Evolutionary conservation across 2,113 vertebrate genomes (phyloP).

Genomic region (Corythaeola cristata): DNA sequence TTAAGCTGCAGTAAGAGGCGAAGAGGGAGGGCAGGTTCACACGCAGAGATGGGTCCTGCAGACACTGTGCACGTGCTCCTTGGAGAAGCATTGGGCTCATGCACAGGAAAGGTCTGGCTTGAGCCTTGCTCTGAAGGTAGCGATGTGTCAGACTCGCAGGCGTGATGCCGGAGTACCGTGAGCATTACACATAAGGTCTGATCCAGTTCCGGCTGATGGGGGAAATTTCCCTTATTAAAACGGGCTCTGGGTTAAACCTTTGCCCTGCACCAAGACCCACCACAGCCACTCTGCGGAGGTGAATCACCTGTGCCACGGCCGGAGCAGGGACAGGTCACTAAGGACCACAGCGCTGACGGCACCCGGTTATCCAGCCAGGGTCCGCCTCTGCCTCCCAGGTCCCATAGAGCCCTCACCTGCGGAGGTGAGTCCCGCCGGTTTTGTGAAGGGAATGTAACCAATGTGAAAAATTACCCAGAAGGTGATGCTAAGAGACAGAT

Average conservation of each 20-base stretch:
- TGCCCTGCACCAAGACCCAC: fast-evolving
- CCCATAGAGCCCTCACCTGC: not conserved
- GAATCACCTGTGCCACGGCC: not conserved
- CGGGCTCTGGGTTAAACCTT: not conserved
- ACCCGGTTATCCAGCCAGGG: fast-evolving
- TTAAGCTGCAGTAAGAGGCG: not conserved
- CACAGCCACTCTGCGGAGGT: not conserved
- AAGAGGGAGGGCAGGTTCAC: not conserved
- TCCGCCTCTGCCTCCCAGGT: not conserved
- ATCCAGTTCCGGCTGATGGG: not conserved
- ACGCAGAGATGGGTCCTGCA: not conserved
- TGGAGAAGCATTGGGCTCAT: not conserved
- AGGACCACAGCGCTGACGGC: not conserved
- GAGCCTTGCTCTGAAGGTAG: not conserved
- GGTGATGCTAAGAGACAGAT: not conserved
- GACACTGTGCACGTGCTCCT: not conserved
- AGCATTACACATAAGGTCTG: fast-evolving
- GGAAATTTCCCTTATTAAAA: not conserved
- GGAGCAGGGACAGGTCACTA: fast-evolving
- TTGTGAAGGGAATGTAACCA: not conserved
- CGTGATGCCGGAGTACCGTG: not conserved
- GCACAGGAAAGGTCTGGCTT: not conserved
- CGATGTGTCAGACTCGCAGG: not conserved
- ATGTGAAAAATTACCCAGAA: not conserved
- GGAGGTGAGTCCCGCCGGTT: not conserved